Evolutionary conservation across 2,888 invertebrate genomes (phyloP).

Genomic region (Drosophila recens): DNA sequence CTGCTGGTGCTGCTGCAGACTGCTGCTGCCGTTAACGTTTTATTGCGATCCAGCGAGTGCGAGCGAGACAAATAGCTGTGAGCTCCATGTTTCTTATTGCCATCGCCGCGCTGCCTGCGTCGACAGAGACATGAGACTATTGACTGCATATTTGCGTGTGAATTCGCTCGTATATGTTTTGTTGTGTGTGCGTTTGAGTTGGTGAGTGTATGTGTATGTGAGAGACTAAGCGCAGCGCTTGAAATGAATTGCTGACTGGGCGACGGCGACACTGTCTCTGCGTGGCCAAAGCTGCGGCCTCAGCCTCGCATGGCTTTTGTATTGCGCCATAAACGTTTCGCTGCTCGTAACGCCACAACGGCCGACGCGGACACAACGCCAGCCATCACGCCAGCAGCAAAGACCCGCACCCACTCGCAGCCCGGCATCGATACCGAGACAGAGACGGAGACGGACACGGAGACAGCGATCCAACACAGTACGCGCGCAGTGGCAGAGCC

Average conservation of each 20-base stretch:
- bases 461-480: slow-evolving; percentile 54
- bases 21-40: slow-evolving; percentile 47
- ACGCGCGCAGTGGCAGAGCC: slow-evolving; percentile 35
- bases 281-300: slow-evolving; percentile 72
- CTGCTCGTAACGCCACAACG: slow-evolving; percentile 86
- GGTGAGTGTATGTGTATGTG: slow-evolving; percentile 24
- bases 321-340: slow-evolving; percentile 86
- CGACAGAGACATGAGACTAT: slow-evolving; percentile 56
- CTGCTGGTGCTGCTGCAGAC: slow-evolving; percentile 22
- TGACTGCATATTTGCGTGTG: slow-evolving; percentile 56
- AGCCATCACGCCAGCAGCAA: slow-evolving; percentile 52
- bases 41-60: slow-evolving; percentile 47
- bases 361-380: slow-evolving; percentile 82
- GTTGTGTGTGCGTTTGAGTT: slow-evolving; percentile 37
- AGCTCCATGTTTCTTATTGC: slow-evolving; percentile 76
- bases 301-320: slow-evolving; percentile 85
- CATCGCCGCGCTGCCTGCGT: slow-evolving; percentile 54
- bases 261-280: slow-evolving; percentile 67
- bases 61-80: slow-evolving; percentile 65
- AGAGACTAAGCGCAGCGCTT: slow-evolving; percentile 67
- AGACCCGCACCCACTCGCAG: slow-evolving; percentile 55
- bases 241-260: slow-evolving; percentile 79
- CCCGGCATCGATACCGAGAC: slow-evolving; percentile 48
- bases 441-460: slow-evolving; percentile 10
- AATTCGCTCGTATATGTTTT: slow-evolving; percentile 38